Percentiles rank a stretch among this genome's conserved stretches.
These are phyloP conservation scores for Ochropleura leucogaster DNA, from an alignment of 2,888 invertebrate species.

Conservation along the genomic window DNA sequence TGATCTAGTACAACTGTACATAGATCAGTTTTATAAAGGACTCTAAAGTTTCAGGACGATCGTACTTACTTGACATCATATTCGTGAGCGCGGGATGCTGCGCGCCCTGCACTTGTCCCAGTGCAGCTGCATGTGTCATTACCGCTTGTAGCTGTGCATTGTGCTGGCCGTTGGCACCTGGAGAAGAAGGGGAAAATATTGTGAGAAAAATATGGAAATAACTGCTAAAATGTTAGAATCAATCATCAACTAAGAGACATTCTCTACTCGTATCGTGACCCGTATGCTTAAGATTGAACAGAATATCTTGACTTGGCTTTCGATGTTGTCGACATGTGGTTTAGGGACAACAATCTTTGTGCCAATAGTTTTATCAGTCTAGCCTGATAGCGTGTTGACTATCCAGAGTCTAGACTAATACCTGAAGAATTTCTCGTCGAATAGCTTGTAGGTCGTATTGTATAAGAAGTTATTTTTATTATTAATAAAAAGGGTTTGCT, in stretches of 20 bases:
- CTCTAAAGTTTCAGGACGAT: background rate
- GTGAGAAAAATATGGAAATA: background rate
- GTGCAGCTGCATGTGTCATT: constrained; percentile 88
- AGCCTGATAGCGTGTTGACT: background rate
- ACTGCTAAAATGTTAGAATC: background rate
- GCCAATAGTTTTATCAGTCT: background rate
- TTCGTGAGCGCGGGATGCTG: constrained; percentile 89
- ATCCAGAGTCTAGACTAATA: background rate
- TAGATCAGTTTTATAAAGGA: background rate
- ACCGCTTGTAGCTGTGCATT: constrained; percentile 86
- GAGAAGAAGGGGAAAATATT: constrained; percentile 30
- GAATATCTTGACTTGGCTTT: background rate
- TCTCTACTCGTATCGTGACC: background rate
- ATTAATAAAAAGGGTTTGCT: too few relatives aligned
- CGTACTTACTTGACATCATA: constrained; percentile 85
- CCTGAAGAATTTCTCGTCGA: background rate
- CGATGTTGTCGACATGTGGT: background rate
- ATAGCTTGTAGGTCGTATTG: background rate
- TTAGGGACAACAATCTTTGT: background rate
- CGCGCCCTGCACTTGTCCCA: constrained; percentile 83
- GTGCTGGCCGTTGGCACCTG: constrained; percentile 83
- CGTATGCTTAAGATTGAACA: background rate
- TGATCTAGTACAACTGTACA: background rate
- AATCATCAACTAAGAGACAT: background rate
- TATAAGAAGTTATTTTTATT: too few relatives aligned